Evolutionary conservation across 2,113 vertebrate genomes (phyloP).

Genomic region (Toxotes jaculatrix): DNA sequence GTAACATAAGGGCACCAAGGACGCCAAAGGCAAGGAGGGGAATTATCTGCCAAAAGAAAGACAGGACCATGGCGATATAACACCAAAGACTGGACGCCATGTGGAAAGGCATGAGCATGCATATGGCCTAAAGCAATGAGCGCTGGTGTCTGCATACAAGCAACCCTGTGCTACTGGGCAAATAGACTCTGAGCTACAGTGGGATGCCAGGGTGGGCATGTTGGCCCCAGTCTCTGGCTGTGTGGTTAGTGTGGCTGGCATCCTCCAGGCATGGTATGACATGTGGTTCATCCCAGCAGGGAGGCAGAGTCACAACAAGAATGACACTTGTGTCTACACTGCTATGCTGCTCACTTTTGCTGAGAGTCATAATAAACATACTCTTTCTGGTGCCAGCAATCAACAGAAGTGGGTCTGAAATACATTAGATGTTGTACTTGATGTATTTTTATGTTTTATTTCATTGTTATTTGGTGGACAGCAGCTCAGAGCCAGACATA

Average conservation of each 20-base stretch:
- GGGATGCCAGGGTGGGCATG: conserved; percentile 55
- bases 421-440: not conserved
- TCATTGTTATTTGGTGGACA: conserved; percentile 14
- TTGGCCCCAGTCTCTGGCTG: conserved; percentile 55
- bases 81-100: conserved; percentile 13
- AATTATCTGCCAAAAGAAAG: conserved; percentile 35
- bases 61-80: not conserved
- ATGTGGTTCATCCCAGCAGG: conserved; percentile 65
- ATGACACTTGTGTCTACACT: conserved; percentile 63
- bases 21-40: conserved; percentile 35
- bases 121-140: conserved; percentile 31
- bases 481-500: conserved; percentile 8
- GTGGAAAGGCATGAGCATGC: conserved; percentile 27
- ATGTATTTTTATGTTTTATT: not conserved
- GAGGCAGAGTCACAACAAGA: conserved; percentile 56
- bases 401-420: not conserved
- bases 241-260: conserved; percentile 59
- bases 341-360: conserved; percentile 52
- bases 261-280: conserved; percentile 58
- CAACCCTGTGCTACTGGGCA: conserved; percentile 48
- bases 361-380: conserved; percentile 31
- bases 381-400: not conserved
- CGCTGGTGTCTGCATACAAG: conserved; percentile 36
- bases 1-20: conserved; percentile 54
- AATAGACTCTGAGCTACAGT: conserved; percentile 54